These are phyloP conservation scores for Rhaphigaster nebulosa DNA, from an alignment of 2,888 invertebrate genomes.

Conservation along the genomic window DNA sequence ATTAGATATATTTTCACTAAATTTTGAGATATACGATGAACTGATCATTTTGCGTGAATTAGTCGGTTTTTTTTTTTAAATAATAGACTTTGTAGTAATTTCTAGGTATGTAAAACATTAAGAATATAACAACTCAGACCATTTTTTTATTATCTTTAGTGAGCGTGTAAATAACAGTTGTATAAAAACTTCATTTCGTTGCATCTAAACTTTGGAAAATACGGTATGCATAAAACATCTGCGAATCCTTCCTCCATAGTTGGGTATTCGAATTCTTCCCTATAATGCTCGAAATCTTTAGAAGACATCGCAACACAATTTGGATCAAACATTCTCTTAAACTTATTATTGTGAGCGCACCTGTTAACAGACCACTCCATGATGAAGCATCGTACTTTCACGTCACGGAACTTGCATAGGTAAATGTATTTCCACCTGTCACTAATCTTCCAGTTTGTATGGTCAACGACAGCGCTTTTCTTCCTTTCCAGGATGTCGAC, in stretches of 20 bases:
- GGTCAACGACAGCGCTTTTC: slow-evolving; percentile 87
- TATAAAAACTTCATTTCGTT: slow-evolving; percentile 80
- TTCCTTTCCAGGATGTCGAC: slow-evolving; percentile 73
- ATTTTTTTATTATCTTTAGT: background rate
- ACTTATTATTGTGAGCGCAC: slow-evolving; percentile 87
- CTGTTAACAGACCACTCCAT: slow-evolving; percentile 81
- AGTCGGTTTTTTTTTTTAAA: too few relatives aligned
- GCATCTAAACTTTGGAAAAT: slow-evolving; percentile 82
- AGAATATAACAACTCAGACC: background rate
- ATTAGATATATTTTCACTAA: too few relatives aligned
- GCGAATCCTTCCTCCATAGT: slow-evolving; percentile 83
- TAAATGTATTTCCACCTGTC: slow-evolving; percentile 82
- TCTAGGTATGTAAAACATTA: background rate
- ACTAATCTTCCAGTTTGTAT: slow-evolving; percentile 88
- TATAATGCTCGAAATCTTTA: background rate
- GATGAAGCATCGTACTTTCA: slow-evolving; percentile 84
- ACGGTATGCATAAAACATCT: slow-evolving; percentile 85
- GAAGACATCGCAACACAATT: slow-evolving; percentile 75
- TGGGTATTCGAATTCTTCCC: background rate
- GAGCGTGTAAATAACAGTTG: slow-evolving; percentile 79
- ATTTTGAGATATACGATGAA: too few relatives aligned
- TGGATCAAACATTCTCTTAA: slow-evolving; percentile 79
- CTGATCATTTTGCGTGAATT: too few relatives aligned
- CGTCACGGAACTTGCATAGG: slow-evolving; percentile 75
- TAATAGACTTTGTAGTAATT: background rate